phyloP scores from a whole-genome alignment of 2,113 vertebrate species.

The Bagarius yarrelli region DNA sequence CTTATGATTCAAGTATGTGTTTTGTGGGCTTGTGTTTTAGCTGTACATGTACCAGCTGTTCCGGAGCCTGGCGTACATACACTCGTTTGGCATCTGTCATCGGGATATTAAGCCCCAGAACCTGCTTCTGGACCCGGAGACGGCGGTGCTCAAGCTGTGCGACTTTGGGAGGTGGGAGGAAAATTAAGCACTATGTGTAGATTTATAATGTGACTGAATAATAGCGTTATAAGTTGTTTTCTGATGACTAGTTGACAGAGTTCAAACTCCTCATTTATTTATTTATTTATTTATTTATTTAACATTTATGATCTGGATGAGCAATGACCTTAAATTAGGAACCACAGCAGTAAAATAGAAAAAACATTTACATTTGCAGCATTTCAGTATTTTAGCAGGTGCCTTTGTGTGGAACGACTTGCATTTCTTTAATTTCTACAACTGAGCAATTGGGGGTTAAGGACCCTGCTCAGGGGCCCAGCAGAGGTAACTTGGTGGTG shows the following conservation, averaged over 20 bases:
- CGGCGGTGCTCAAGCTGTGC: constrained; percentile 87
- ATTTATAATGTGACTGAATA: not conserved
- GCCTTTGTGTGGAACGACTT: too few species aligned
- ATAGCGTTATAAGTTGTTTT: not conserved
- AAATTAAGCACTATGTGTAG: not conserved
- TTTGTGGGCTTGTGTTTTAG: constrained; percentile 63
- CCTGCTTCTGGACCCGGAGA: constrained; percentile 88
- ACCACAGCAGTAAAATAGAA: not conserved
- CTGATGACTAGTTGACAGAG: not conserved
- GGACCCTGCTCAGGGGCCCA: too few species aligned
- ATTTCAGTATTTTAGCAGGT: too few species aligned
- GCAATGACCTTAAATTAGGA: not conserved
- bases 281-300: not conserved
- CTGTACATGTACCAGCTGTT: constrained; percentile 92
- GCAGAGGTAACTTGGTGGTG: too few species aligned
- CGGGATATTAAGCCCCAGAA: constrained; percentile 93
- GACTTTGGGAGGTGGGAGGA: constrained; percentile 84
- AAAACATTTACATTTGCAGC: not conserved
- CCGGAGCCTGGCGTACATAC: constrained; percentile 90
- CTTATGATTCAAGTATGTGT: not conserved
- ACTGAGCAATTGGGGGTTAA: too few species aligned
- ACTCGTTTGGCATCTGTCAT: constrained; percentile 91
- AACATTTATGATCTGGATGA: not conserved
- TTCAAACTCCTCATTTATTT: not conserved
- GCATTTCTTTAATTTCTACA: too few species aligned